A percentile compares a stretch with the other conserved stretches of the same genome.
Evolutionary conservation across 2,888 invertebrate genomes (phyloP).

Genomic region (Athalia circularis): DNA sequence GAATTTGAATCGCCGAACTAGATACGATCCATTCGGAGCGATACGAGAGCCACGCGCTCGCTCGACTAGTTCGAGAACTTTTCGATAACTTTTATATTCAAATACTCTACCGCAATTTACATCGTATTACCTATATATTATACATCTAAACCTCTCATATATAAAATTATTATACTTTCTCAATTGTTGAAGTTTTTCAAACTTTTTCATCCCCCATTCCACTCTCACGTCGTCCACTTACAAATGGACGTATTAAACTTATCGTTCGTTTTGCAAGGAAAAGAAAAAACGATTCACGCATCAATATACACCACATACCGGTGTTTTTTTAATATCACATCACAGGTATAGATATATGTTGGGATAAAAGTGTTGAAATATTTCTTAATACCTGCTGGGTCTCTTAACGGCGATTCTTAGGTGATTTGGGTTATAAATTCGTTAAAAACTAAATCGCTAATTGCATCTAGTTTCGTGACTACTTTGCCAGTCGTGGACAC

Average conservation of each 20-base stretch:
- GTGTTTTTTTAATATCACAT: no score
- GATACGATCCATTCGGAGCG: neutral
- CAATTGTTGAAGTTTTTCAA: no score
- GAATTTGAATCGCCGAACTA: neutral
- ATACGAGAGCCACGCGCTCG: neutral
- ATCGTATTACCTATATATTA: neutral
- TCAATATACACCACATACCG: no score
- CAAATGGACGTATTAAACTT: no score
- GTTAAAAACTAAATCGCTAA: constrained; percentile 39
- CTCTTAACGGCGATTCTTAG: no score
- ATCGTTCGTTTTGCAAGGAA: no score
- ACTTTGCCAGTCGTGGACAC: neutral
- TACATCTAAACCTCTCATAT: neutral
- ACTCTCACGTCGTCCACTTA: no score
- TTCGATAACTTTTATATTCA: neutral
- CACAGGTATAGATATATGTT: no score
- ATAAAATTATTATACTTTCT: no score
- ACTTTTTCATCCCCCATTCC: neutral
- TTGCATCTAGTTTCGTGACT: constrained; percentile 39
- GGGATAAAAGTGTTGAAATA: no score
- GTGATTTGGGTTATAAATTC: constrained; percentile 26
- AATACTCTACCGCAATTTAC: neutral
- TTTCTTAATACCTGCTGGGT: neutral
- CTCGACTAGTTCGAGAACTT: neutral
- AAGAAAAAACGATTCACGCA: no score